Evolutionary conservation across 2,888 invertebrate genomes (phyloP), one percentile per base, ranked within the genome.

Genomic region (Agriopis marginaria): DNA sequence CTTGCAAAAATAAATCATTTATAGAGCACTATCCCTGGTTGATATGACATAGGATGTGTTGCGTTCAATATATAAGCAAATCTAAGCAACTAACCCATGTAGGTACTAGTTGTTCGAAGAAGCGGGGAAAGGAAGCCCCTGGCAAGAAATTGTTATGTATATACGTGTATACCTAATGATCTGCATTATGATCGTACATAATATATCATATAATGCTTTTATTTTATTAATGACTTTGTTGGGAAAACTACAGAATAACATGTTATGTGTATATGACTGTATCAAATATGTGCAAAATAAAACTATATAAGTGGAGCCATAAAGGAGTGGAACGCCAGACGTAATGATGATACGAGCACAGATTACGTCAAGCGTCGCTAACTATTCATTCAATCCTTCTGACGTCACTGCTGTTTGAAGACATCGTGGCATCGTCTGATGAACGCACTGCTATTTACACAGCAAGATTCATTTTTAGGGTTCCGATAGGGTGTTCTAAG

Each of bases 391-490:
- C 69, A 65, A 61, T 32, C 51, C 44, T 64, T 45, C 23, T 72
- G 74, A 71, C 74, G 72, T 75, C 67, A 72, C 55, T 49, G 49
- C 56, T 56, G 58, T 62, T 69, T 54, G 62, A 67, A 67, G 65
- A 62, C 63, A 55, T 17, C 1, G 56, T 66, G 39, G 49, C 49
- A 49, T 50, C 49, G 47, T n/a, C 61, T 40, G 50, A 39, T 39
- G n/a, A 32, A 40, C 50, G 50, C 40, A 40, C 17, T 7, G 17
- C 39, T n/a, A n/a, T n/a, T 54, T 54, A 39, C 32, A 47, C 23
- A 32, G 12, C 32, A 44, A 66, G 17, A 64, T 42, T 53, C 32
- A 51, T 45, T 5, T 32, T 32, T 45, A 45, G 12, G 11, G 7
- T 12, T 44, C 42, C 0, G 8, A 10, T 44, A 32, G 17, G 17